A percentile compares a stretch with the other conserved stretches of the same genome.
phyloP scores from a whole-genome alignment of 2,888 invertebrate species.

The Iphiclides podalirius region DNA sequence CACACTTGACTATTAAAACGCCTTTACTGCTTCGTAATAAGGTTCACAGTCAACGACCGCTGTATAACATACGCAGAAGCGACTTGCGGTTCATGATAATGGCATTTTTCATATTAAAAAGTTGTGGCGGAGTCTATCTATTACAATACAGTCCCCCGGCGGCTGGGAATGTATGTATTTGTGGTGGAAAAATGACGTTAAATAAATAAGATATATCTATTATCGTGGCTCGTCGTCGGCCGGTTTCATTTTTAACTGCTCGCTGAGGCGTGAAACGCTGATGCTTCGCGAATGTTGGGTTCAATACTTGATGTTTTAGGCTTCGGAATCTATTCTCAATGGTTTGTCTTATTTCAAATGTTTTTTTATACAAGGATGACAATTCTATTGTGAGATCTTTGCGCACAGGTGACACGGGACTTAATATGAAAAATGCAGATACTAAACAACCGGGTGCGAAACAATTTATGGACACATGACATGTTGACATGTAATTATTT shows the following conservation, averaged over 20 bases:
- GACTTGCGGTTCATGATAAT: conserved; percentile 60
- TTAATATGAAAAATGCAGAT: too few relatives aligned
- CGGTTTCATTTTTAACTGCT: conserved; percentile 5
- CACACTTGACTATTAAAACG: conserved; percentile 2
- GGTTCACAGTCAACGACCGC: conserved; percentile 19
- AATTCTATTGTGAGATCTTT: too few relatives aligned
- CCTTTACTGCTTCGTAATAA: conserved; percentile 23
- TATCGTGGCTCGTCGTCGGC: conserved; percentile 2
- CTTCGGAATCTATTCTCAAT: too few relatives aligned
- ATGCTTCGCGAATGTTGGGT: not conserved
- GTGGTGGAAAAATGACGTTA: conserved; percentile 19
- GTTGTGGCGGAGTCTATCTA: conserved; percentile 38
- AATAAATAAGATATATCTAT: conserved; percentile 19
- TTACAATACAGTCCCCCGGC: conserved; percentile 15
- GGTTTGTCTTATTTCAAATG: too few relatives aligned
- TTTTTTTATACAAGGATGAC: too few relatives aligned
- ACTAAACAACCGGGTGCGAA: too few relatives aligned
- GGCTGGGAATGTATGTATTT: conserved; percentile 25
- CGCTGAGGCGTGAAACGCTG: conserved; percentile 3
- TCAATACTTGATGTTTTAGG: too few relatives aligned
- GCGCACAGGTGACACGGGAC: too few relatives aligned
- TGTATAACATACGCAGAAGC: conserved; percentile 13
- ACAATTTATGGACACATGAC: too few relatives aligned
- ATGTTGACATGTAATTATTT: too few relatives aligned
- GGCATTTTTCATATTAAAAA: conserved; percentile 78